Percentiles rank a stretch among this genome's conserved stretches.
Conservation (phyloP, 2,113 vertebrate genomes). For the Tetraodon nigroviridis region DNA sequence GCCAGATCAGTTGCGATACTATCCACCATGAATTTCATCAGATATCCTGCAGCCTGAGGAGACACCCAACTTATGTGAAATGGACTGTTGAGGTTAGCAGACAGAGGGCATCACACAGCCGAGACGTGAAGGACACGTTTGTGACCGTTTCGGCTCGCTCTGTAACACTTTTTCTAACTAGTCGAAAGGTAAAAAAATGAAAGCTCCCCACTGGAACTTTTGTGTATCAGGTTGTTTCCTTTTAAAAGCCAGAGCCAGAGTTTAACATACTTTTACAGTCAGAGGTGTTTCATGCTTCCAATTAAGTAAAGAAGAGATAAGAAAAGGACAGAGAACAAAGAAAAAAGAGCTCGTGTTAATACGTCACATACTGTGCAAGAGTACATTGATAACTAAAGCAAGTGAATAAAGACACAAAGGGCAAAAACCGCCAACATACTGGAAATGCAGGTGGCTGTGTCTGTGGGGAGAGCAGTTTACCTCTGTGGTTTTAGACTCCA, state of each 20-base stretch:
- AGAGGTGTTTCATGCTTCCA: background rate
- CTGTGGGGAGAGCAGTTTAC: constrained; percentile 29
- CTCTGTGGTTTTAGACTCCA: constrained; percentile 45
- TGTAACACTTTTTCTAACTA: background rate
- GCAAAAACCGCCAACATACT: background rate
- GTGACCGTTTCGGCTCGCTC: background rate
- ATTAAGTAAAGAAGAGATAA: background rate
- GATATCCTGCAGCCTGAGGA: constrained; percentile 81
- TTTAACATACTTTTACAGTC: too few species aligned
- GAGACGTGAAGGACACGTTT: constrained; percentile 1
- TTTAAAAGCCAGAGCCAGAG: too few species aligned
- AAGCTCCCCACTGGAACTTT: too few species aligned
- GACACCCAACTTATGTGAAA: constrained; percentile 88
- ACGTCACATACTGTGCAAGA: background rate
- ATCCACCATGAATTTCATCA: constrained; percentile 75
- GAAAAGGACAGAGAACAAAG: background rate
- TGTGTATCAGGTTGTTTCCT: too few species aligned
- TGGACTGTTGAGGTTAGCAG: constrained; percentile 78
- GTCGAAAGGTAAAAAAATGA: too few species aligned
- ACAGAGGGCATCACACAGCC: constrained; percentile 36
- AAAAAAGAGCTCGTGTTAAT: background rate
- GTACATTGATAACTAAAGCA: constrained; percentile 7
- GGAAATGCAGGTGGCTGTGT: too few species aligned
- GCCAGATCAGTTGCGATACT: constrained; percentile 79
- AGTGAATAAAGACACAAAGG: background rate